phyloP scores from a whole-genome alignment of 2,888 invertebrate species.

The Zygaena filipendulae region DNA sequence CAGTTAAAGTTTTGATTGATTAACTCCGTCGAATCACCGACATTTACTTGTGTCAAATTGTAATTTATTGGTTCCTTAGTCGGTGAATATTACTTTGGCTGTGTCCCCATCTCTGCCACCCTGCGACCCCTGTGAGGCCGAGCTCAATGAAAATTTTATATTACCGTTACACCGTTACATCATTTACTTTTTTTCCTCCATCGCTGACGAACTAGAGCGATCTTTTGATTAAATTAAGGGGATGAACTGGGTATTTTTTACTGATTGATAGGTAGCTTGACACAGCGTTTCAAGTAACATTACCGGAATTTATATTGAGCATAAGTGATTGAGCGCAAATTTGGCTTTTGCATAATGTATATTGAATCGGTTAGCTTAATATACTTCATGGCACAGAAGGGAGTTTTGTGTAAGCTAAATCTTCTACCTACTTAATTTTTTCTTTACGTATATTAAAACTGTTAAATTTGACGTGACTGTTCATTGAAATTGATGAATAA shows the following conservation, averaged over 20 bases:
- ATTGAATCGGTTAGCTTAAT: too few species aligned
- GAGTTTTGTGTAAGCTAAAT: too few species aligned
- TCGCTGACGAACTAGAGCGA: slow-evolving; percentile 57
- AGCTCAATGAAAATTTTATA: slow-evolving; percentile 61
- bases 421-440: too few species aligned
- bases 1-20: too few species aligned
- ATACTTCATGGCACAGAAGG: slow-evolving; percentile 46
- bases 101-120: too few species aligned
- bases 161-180: slow-evolving; percentile 52
- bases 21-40: too few species aligned
- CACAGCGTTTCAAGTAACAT: slow-evolving; percentile 59
- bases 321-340: slow-evolving; percentile 58
- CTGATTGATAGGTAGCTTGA: slow-evolving; percentile 66
- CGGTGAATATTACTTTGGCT: slow-evolving; percentile 57
- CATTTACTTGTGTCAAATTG: slow-evolving; percentile 66
- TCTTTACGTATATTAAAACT: too few species aligned
- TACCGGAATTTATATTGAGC: slow-evolving; percentile 58
- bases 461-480: too few species aligned
- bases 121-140: slow-evolving; percentile 18
- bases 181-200: slow-evolving; percentile 61
- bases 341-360: slow-evolving; percentile 46
- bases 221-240: slow-evolving; percentile 68
- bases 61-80: slow-evolving; percentile 61
- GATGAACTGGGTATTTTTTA: slow-evolving; percentile 63
- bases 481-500: too few species aligned